Evolutionary conservation across 2,888 invertebrate species (phyloP).

Genomic region (Eupithecia centaureata): DNA sequence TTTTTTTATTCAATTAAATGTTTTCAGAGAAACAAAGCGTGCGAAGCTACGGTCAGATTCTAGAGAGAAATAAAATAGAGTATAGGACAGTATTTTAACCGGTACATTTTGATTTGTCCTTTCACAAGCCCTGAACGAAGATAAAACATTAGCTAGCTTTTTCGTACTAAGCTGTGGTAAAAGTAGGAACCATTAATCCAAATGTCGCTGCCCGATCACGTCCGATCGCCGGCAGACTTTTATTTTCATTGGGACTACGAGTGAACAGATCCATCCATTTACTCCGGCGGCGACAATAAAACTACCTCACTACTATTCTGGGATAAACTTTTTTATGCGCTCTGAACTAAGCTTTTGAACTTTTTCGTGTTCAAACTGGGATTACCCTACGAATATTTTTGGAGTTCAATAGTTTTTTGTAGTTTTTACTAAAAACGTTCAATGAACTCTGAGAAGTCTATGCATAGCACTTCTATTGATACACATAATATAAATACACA

Average conservation of each 20-base stretch:
- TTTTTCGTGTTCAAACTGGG: constrained; percentile 14
- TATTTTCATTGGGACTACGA: constrained; percentile 41
- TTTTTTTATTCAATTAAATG: too few species aligned
- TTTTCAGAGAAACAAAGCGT: too few species aligned
- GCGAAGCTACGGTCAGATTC: too few species aligned
- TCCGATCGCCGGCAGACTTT: constrained; percentile 51
- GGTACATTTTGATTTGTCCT: neutral
- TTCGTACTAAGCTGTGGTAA: constrained; percentile 5
- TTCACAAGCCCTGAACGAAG: neutral
- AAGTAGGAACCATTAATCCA: constrained; percentile 53
- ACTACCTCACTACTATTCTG: constrained; percentile 12
- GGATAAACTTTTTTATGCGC: constrained; percentile 12
- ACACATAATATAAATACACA: too few species aligned
- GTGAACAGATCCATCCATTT: constrained; percentile 33
- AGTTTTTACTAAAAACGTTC: neutral
- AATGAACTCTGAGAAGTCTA: neutral
- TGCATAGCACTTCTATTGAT: too few species aligned
- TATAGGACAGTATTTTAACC: neutral
- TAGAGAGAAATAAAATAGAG: too few species aligned
- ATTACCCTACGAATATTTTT: neutral
- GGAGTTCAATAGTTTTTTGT: neutral
- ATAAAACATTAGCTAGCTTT: neutral
- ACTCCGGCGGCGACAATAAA: constrained; percentile 33
- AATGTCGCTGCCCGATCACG: constrained; percentile 54
- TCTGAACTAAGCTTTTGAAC: neutral